A percentile compares a stretch with the other conserved stretches of the same genome.
phyloP scores from a whole-genome alignment of 1,140 invertebrate genomes.

The Telenomus remus region DNA sequence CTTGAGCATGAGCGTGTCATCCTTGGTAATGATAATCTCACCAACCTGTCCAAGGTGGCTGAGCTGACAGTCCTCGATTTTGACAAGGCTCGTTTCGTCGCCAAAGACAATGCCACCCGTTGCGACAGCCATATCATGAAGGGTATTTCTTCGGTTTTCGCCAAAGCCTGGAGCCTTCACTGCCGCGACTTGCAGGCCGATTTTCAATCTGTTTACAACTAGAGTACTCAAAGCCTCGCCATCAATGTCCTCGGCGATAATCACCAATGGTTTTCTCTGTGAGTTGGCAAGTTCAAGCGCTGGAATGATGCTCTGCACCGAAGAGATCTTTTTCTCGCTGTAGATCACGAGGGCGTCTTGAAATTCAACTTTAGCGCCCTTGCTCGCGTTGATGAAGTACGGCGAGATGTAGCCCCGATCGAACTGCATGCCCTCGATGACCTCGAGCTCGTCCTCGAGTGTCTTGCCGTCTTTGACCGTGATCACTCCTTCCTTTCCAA shows the following conservation, averaged over 20 bases:
- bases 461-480: constrained; percentile 99
- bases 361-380: constrained; percentile 99
- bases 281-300: constrained; percentile 97
- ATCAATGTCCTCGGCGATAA: constrained; percentile 99
- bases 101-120: constrained; percentile 98
- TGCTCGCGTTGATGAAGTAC: constrained; percentile 99
- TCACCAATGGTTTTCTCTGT: constrained; percentile 95
- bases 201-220: constrained; percentile 96
- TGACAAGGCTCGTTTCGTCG: constrained; percentile 96
- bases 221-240: constrained; percentile 98
- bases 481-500: constrained; percentile 98
- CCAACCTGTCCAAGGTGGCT: constrained; percentile 94
- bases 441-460: constrained; percentile 95
- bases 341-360: constrained; percentile 96
- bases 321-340: constrained; percentile 99
- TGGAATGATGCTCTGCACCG: constrained; percentile 97
- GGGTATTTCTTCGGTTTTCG: constrained; percentile 97
- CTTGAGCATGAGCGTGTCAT: constrained; percentile 96
- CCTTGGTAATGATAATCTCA: constrained; percentile 98
- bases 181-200: constrained; percentile 97
- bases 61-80: constrained; percentile 95
- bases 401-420: constrained; percentile 99
- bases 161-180: constrained; percentile 99
- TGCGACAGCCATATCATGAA: constrained; percentile 98
- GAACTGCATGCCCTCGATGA: constrained; percentile 99